These are phyloP conservation scores for Drosophila erecta DNA, from an alignment of 1,140 invertebrate genomes.

Conservation along the genomic window DNA sequence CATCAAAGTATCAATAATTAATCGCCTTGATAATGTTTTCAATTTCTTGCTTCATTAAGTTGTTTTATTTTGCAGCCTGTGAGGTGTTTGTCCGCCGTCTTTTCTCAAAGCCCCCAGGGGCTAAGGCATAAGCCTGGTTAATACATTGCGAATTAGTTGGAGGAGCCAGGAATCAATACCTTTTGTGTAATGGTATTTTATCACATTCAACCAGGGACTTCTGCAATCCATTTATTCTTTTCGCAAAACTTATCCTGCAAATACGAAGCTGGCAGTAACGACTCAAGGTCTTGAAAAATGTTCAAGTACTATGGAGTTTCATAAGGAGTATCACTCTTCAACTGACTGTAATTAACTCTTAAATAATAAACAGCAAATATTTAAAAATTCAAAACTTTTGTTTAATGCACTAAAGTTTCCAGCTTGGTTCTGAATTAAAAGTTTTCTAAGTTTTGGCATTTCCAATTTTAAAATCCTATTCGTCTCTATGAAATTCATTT, in stretches of 20 bases:
- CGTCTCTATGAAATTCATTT: conserved; percentile 16
- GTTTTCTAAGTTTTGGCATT: too few species aligned
- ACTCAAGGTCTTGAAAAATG: not conserved
- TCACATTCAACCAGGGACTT: not conserved
- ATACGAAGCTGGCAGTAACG: not conserved
- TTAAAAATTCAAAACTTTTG: too few species aligned
- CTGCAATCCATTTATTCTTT: not conserved
- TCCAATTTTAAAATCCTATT: not conserved
- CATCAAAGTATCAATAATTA: conserved; percentile 83
- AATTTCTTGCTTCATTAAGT: conserved; percentile 81
- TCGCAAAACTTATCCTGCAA: not conserved
- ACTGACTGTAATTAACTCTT: too few species aligned
- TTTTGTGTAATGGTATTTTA: conserved; percentile 7
- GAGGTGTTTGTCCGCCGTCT: conserved; percentile 46
- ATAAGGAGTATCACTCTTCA: too few species aligned
- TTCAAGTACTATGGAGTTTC: not conserved
- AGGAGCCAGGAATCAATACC: conserved; percentile 42
- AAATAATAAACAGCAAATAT: too few species aligned
- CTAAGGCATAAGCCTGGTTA: conserved; percentile 56
- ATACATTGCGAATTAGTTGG: conserved; percentile 61
- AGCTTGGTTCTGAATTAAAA: not conserved
- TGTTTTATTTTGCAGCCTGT: conserved; percentile 56
- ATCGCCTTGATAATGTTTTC: conserved; percentile 81
- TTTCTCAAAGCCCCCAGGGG: conserved; percentile 53
- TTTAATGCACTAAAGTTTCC: too few species aligned